These are phyloP conservation scores for Himalopsyche japonica DNA, from an alignment of 2,888 invertebrate genomes.

Conservation along the genomic window DNA sequence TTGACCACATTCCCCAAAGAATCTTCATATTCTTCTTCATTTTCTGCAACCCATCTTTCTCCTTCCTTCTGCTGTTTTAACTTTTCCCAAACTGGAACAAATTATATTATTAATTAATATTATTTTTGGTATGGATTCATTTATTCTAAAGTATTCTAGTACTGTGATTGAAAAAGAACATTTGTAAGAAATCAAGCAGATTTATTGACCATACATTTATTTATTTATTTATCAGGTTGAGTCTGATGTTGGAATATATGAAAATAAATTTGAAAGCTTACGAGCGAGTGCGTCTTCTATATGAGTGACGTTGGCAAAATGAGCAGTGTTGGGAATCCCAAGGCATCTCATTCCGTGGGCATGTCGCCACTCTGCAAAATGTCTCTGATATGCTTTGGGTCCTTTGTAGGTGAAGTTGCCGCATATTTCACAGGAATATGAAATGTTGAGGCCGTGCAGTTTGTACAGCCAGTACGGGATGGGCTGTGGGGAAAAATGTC, in stretches of 20 bases:
- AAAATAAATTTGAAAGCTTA: constrained; percentile 54
- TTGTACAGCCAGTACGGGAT: constrained; percentile 99
- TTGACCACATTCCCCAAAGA: constrained; percentile 98
- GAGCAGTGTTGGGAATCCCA: constrained; percentile 99
- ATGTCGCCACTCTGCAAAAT: constrained; percentile 93
- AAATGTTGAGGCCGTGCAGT: constrained; percentile 96
- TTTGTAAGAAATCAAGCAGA: no score
- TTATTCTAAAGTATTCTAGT: no score
- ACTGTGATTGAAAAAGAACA: no score
- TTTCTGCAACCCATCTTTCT: constrained; percentile 95
- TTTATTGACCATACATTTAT: no score
- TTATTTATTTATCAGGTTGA: no score
- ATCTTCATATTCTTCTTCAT: constrained; percentile 98
- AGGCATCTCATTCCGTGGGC: constrained; percentile 97
- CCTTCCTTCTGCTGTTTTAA: constrained; percentile 92
- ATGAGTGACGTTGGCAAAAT: constrained; percentile 99
- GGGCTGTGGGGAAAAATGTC: constrained; percentile 54
- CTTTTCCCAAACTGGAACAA: constrained; percentile 90
- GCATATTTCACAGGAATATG: constrained; percentile 99
- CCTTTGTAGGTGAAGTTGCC: constrained; percentile 98
- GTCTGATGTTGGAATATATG: background rate
- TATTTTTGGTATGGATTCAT: no score
- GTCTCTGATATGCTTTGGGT: constrained; percentile 98
- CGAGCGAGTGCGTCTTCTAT: constrained; percentile 95
- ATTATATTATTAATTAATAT: constrained; percentile 16